Conservation (phyloP, 1,140 invertebrate genomes). For the Adelges cooleyi region DNA sequence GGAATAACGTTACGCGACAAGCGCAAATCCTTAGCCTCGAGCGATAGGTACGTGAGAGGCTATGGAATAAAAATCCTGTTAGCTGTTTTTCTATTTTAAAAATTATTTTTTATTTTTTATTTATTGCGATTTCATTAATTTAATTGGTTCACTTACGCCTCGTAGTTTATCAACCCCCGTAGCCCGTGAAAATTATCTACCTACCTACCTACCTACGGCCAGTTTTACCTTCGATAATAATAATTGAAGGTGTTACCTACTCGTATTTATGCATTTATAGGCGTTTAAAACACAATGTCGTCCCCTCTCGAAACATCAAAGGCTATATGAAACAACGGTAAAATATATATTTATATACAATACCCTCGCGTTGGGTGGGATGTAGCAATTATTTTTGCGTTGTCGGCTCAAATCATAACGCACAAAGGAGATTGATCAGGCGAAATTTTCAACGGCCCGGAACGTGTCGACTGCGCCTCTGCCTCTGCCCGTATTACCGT, state of each 20-base stretch:
- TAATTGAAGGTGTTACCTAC: too few relatives aligned
- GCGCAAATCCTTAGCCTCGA: not conserved
- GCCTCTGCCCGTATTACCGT: too few relatives aligned
- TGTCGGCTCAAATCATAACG: slow-evolving; percentile 22
- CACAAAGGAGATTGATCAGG: slow-evolving; percentile 26
- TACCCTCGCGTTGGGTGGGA: not conserved
- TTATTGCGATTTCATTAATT: not conserved
- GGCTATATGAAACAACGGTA: not conserved
- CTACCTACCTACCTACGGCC: too few relatives aligned
- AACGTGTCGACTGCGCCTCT: not conserved
- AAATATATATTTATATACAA: not conserved
- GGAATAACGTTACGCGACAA: not conserved
- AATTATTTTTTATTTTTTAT: too few relatives aligned
- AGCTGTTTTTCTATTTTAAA: not conserved
- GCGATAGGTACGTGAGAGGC: not conserved
- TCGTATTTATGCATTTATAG: not conserved
- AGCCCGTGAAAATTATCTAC: too few relatives aligned
- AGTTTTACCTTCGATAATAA: too few relatives aligned
- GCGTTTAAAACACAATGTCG: not conserved
- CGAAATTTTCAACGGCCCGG: not conserved
- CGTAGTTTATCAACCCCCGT: too few relatives aligned
- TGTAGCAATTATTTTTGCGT: slow-evolving; percentile 9
- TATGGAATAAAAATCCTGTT: not conserved
- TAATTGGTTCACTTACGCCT: not conserved
- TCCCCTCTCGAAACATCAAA: not conserved